Base-by-base conservation (phyloP, 2,113 vertebrate species). In the Callithrix jacchus region DNA sequence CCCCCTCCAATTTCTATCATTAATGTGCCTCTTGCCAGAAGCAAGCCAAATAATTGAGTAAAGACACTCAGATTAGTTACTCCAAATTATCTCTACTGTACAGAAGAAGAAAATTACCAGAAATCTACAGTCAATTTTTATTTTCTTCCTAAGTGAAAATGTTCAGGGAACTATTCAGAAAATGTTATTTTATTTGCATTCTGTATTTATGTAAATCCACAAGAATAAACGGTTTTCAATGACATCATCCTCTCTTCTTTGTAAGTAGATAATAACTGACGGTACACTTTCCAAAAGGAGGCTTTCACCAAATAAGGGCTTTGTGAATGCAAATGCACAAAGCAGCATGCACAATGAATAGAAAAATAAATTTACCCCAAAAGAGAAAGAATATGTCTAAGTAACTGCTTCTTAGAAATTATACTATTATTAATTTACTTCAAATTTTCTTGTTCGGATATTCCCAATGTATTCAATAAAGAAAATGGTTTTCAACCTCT, bases 161-260 rank as follows among this genome's bases (percentile, higher is more conserved):
- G 11, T 79, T 40, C 92, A 94, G 32, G 40, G 61, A 92, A 86
- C 91, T 97, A 96, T 96, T 98, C 84, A 97, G 93, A 97, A 97
- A 98, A 92, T 89, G 84, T 91, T 56, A 94, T 86, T 97, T 94
- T 97, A 97, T 98, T 98, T 98, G 97, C 87, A 98, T 97, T 97
- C 97, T 97, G 96, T 68, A 95, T 98, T 98, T 98, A 98, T 98
- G 97, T 93, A 98, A 98, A 98, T 98, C 96, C 90, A 94, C 87
- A 93, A 95, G 95, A 98, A 98, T 98, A 98, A 98, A 97, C 98
- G 97, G 94, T 97, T 98, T 96, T 87, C 94, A 93, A 77, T 95
- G 98, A 98, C 98, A 98, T 98, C 98, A 98, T 98, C 96, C 82
- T 97, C 94, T 58, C 61, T 98, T 87, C 71, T 97, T 98, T 95